These are phyloP conservation scores for Leucoma salicis DNA, from an alignment of 2,888 invertebrate species.

Conservation along the genomic window DNA sequence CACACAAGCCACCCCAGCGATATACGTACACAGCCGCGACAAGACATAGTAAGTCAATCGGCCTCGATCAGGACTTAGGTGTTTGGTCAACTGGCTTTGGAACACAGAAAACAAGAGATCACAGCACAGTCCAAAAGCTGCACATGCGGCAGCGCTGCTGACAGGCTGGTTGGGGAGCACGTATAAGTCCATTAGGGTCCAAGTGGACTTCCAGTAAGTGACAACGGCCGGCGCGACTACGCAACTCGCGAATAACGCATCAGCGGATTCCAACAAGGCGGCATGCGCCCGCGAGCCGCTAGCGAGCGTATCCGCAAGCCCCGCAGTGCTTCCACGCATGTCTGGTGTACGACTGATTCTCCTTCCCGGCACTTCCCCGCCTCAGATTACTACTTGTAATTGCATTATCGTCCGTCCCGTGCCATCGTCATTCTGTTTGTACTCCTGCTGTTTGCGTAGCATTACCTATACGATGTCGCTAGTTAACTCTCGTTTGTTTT, in stretches of 20 bases:
- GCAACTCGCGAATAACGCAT: conserved; percentile 86
- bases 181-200: conserved; percentile 89
- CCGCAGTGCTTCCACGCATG: conserved; percentile 87
- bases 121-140: conserved; percentile 86
- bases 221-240: conserved; percentile 92
- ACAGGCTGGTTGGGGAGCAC: conserved; percentile 84
- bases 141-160: conserved; percentile 85
- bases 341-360: conserved; percentile 55
- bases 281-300: conserved; percentile 74
- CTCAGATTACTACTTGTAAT: conserved; percentile 63
- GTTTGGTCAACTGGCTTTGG: conserved; percentile 83
- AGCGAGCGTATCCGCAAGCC: conserved; percentile 84
- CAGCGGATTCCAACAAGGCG: conserved; percentile 85
- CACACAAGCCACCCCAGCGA: conserved; percentile 91
- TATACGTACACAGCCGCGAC: conserved; percentile 88
- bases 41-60: conserved; percentile 85
- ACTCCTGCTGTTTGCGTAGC: conserved; percentile 6
- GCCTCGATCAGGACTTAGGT: conserved; percentile 85
- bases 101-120: conserved; percentile 86
- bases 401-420: conserved; percentile 73
- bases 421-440: conserved; percentile 41
- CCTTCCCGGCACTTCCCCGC: conserved; percentile 46
- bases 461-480: conserved; percentile 1
- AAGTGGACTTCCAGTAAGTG: conserved; percentile 93
- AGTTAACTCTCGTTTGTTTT: conserved; percentile 2